These are phyloP conservation scores for Sciurus carolinensis DNA, from an alignment of 2,797 vertebrate species.

Conservation along the genomic window DNA sequence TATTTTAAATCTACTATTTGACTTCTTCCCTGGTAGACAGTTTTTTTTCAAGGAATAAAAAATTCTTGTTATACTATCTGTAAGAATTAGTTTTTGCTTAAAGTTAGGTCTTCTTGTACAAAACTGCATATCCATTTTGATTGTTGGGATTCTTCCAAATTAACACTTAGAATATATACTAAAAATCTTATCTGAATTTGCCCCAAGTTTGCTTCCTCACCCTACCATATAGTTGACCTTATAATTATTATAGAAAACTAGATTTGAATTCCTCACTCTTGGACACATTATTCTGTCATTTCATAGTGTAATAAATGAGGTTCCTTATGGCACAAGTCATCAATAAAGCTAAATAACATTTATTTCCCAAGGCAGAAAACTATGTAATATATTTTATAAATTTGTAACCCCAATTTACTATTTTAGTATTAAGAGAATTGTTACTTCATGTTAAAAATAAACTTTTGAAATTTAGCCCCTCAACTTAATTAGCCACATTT, in stretches of 20 bases:
- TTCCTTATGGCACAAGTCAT: background rate
- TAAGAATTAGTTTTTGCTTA: constrained; percentile 8
- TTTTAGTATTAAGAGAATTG: constrained; percentile 22
- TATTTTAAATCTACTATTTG: constrained; percentile 39
- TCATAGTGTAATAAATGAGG: background rate
- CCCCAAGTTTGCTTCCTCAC: background rate
- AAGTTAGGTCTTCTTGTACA: background rate
- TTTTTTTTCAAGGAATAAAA: background rate
- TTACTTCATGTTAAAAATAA: constrained; percentile 40
- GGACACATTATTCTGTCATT: background rate
- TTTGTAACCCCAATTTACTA: background rate
- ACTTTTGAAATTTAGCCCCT: background rate
- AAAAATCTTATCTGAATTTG: background rate
- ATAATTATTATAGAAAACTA: constrained; percentile 19
- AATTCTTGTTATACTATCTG: background rate
- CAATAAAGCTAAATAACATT: background rate
- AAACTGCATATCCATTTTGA: constrained; percentile 35
- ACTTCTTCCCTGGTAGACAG: background rate
- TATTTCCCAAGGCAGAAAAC: constrained; percentile 35
- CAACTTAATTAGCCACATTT: background rate
- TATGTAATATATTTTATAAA: background rate
- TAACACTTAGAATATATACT: background rate
- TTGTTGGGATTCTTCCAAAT: constrained; percentile 42
- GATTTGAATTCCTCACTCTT: constrained; percentile 34
- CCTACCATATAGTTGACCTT: background rate